These are phyloP conservation scores for Ennomos fuscantarius DNA, from an alignment of 2,888 invertebrate species.

Conservation along the genomic window DNA sequence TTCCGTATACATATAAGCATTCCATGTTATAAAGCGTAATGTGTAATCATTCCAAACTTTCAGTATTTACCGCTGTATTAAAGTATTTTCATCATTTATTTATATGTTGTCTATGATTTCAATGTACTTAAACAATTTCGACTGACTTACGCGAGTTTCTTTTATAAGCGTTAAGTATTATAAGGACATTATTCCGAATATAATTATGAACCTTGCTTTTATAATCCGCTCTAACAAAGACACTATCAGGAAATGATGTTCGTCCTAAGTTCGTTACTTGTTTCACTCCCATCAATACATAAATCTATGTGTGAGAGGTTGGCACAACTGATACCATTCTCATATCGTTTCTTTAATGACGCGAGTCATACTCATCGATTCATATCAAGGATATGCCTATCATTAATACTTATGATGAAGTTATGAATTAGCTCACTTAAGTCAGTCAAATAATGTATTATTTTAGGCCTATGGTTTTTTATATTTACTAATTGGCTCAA, in stretches of 20 bases:
- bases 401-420: too few species aligned
- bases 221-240: too few species aligned
- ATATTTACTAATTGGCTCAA: constrained; percentile 24
- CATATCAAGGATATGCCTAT: too few species aligned
- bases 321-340: too few species aligned
- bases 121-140: neutral
- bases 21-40: constrained; percentile 10
- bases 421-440: neutral
- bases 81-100: neutral
- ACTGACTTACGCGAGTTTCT: constrained; percentile 4
- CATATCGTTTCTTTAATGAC: too few species aligned
- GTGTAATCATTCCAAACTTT: constrained; percentile 15
- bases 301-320: too few species aligned
- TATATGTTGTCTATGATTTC: constrained; percentile 2
- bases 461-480: constrained; percentile 2
- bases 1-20: constrained; percentile 17
- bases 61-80: constrained; percentile 16
- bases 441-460: constrained; percentile 3
- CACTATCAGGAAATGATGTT: too few species aligned
- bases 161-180: neutral
- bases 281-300: too few species aligned
- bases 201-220: too few species aligned
- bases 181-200: too few species aligned
- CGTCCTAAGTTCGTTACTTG: too few species aligned
- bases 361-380: too few species aligned